Conservation (phyloP, 2,797 vertebrate genomes). For the Triplophysa bombifrons region DNA sequence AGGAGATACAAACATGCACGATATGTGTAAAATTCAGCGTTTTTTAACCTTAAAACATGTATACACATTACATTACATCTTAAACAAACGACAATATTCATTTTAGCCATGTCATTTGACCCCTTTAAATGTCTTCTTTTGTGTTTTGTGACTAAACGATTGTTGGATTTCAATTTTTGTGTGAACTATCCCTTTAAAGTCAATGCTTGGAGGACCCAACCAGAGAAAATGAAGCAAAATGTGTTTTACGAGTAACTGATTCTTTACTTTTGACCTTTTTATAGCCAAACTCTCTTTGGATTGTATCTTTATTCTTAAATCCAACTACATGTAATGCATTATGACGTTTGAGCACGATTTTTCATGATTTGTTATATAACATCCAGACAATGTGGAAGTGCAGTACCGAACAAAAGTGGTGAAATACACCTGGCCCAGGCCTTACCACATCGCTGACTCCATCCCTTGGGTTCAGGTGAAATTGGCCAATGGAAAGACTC, state of each 20-base stretch:
- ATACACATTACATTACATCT: no score
- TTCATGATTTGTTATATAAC: slow-evolving; percentile 51
- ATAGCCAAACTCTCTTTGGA: slow-evolving; percentile 61
- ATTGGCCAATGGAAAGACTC: slow-evolving; percentile 85
- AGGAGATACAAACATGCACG: no score
- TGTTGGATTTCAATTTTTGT: no score
- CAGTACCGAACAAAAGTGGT: slow-evolving; percentile 90
- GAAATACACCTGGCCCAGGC: slow-evolving; percentile 85
- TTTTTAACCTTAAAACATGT: no score
- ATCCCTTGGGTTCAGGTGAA: slow-evolving; percentile 92
- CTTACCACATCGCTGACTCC: slow-evolving; percentile 75
- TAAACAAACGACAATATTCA: no score
- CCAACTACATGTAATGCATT: slow-evolving; percentile 2
- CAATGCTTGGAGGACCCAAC: no score
- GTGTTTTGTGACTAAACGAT: no score
- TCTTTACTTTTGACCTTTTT: slow-evolving; percentile 61
- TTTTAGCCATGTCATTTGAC: no score
- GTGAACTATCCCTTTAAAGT: no score
- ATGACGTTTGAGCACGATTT: slow-evolving; percentile 50
- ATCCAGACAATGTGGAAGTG: slow-evolving; percentile 86
- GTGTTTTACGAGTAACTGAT: slow-evolving; percentile 60
- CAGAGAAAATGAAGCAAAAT: no score
- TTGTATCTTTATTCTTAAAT: slow-evolving; percentile 1
- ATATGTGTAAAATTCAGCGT: no score
- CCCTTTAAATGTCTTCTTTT: no score